Base-by-base conservation (phyloP, 1,140 invertebrate species). In the Helicoverpa armigera region DNA sequence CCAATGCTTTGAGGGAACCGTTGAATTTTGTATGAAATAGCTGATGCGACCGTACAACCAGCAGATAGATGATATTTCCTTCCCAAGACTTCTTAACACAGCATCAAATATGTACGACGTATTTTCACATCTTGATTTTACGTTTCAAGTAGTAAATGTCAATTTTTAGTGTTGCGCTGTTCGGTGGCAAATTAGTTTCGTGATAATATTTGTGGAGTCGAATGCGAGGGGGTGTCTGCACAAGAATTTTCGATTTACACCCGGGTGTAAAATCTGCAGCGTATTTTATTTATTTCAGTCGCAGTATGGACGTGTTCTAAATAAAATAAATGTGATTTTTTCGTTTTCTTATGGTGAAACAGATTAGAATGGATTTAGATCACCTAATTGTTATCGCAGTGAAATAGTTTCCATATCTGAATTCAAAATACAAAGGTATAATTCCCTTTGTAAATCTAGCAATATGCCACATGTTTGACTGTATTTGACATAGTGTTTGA, bases 21-120 rank as follows among this genome's bases (percentile, higher is more conserved):
- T 79, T 88, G 85, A 88, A 88, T 88, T 87, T 88, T 87, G 83
- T 88, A 88, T 87, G 87, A 88, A 87, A 85, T 82, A 81, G 79
- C 86, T 82, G 81, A 87, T 87, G 77, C 69, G 80, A 73, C 75
- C 76, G 78, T 60, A 50, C 50, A 63, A 76, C 56, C 70, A 53
- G 70, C n/a, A 84, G 83, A 83, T 84, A 80, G 80, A 85, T 83
- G 77, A 83, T 86, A 86, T 84, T 85, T 83, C 83, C 84, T 77
- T 29, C 72, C 79, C 61, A 13, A 73, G 43, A 72, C 81, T 69
- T 82, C 76, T 67, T 82, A 72, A 56, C 73, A 48, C 53, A 16
- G 72, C 69, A 83, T 85, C 79, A 81, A 84, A 84, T 82, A 83
- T 87, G 79, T 77, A 79, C 58, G 67, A 76, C 51, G 60, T 82